Evolutionary conservation across 2,797 vertebrate species (phyloP).

Genomic region (Furcifer pardalis): DNA sequence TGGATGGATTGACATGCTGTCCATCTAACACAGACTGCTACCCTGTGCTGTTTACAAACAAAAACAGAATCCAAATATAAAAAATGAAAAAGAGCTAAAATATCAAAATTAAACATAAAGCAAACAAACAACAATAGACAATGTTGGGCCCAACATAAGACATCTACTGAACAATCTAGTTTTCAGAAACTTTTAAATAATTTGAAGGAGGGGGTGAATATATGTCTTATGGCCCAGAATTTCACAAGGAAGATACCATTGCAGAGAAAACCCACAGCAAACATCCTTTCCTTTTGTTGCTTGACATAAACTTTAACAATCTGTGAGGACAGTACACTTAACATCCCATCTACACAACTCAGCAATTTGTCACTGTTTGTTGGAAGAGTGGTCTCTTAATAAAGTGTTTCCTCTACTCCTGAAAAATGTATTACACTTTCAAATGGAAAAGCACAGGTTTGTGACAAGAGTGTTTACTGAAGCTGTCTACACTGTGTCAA

Average conservation of each 20-base stretch:
- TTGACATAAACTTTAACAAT: slow-evolving; percentile 61
- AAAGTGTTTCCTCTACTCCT: slow-evolving; percentile 62
- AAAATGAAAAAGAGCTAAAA: too few relatives aligned
- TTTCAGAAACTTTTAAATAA: too few relatives aligned
- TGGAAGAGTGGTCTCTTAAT: slow-evolving; percentile 72
- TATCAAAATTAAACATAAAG: too few relatives aligned
- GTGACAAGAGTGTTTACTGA: slow-evolving; percentile 71
- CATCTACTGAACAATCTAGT: too few relatives aligned
- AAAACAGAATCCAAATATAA: too few relatives aligned
- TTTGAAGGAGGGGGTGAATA: too few relatives aligned
- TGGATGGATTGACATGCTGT: too few relatives aligned
- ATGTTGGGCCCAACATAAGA: too few relatives aligned
- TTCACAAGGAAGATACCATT: background rate
- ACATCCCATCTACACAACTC: slow-evolving; percentile 70
- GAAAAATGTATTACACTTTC: slow-evolving; percentile 66
- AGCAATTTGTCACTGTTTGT: slow-evolving; percentile 51
- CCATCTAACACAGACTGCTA: too few relatives aligned
- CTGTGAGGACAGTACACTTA: slow-evolving; percentile 65
- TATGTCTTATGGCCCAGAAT: background rate
- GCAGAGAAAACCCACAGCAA: background rate
- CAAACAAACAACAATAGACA: too few relatives aligned
- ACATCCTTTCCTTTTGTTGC: slow-evolving; percentile 57
- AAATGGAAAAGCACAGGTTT: slow-evolving; percentile 73
- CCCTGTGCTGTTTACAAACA: too few relatives aligned
- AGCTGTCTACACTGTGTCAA: slow-evolving; percentile 73